Evolutionary conservation across 2,113 vertebrate species (phyloP), one percentile per base, ranked within the genome.

Genomic region (Pelobates fuscus): DNA sequence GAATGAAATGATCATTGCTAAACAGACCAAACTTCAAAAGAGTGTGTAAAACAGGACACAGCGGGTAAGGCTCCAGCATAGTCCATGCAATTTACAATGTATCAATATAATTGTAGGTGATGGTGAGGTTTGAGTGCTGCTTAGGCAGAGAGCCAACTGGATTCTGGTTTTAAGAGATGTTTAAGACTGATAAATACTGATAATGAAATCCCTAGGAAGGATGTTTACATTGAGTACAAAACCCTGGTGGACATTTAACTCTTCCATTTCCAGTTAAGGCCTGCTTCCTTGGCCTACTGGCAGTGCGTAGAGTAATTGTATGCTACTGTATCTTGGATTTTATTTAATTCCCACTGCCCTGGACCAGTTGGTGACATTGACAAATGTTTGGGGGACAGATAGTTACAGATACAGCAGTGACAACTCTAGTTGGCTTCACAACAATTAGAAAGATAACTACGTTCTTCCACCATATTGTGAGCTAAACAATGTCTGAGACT

Each of bases 161-260:
- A 27, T 70, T 32, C 37, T 20, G 37, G 30, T 14, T 7, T 43
- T 59, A 44, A 43, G 55, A 70, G 68, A 44, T 70, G 55, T 60
- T 44, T 59, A 20, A 44, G 37, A 70, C 24, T 60, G 55, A 70
- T 60, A 26, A 60, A 27, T 46, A 41, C 15, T 43, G 52, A 70
- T 70, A 44, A 59, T 70, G 52, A 70, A 60, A 44, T 70, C 55
- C 37, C 8, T 59, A 21, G 37, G 29, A 58, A 66, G 64, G 64
- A 66, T 66, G 52, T 57, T 41, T 58, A 57, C 27, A 17, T 63
- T 30, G 20, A 24, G 23, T 21, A 41, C 29, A 70, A 70, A 54
- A 57, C 21, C 10, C n/a, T 15, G 18, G 29, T 18, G 21, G 30
- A 58, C 5, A 21, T 55, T 68, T 68, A 54, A 54, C 66, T 30